Conservation (phyloP, 2,113 vertebrate genomes). For the Amazona vittata region DNA sequence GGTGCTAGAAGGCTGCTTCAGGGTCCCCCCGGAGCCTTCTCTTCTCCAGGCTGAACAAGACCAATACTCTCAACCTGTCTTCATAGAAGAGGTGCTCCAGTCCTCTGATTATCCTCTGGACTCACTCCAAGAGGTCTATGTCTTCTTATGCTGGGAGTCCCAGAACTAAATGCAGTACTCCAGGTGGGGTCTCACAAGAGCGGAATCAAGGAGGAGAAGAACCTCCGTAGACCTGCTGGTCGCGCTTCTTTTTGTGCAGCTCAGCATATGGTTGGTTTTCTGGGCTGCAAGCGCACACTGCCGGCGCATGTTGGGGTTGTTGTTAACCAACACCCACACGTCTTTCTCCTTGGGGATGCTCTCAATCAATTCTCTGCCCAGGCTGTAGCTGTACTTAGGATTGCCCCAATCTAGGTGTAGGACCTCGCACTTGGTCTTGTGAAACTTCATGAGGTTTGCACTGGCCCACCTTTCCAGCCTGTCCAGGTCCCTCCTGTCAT, state of each 20-base stretch:
- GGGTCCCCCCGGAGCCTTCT: neutral
- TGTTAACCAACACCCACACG: neutral
- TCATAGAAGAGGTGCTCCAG: neutral
- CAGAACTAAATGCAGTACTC: neutral
- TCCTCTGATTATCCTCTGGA: neutral
- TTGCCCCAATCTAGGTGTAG: neutral
- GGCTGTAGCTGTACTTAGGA: neutral
- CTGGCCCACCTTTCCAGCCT: neutral
- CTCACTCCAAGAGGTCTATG: neutral
- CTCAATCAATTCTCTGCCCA: neutral
- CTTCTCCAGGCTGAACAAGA: neutral
- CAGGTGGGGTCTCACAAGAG: neutral
- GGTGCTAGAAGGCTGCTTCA: neutral
- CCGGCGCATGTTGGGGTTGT: neutral
- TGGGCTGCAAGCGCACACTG: neutral
- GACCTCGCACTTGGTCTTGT: neutral
- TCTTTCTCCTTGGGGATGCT: neutral
- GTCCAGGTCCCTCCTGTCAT: neutral
- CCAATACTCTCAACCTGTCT: neutral
- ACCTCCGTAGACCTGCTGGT: neutral
- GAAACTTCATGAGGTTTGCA: neutral
- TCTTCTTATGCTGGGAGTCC: neutral
- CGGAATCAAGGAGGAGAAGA: neutral
- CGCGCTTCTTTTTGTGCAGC: neutral
- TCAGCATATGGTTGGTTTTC: neutral